phyloP scores from a whole-genome alignment of 1,140 invertebrate genomes.

The Danaus plexippus region DNA sequence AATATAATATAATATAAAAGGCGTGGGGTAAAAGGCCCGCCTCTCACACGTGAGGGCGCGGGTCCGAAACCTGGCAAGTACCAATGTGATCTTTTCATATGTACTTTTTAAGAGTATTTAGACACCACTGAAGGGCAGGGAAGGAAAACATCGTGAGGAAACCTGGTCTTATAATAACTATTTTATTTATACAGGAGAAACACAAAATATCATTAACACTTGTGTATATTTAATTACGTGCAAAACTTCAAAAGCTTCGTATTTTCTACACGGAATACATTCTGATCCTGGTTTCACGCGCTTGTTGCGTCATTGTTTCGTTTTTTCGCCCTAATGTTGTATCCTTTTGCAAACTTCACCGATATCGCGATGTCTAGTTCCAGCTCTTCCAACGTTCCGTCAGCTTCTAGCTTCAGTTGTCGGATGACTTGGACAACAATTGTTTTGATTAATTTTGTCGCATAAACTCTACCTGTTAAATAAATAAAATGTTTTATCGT shows the following conservation, averaged over 20 bases:
- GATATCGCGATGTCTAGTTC: constrained; percentile 43
- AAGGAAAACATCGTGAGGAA: too few species aligned
- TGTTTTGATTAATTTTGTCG: constrained; percentile 41
- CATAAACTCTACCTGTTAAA: constrained; percentile 43
- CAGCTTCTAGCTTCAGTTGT: constrained; percentile 30
- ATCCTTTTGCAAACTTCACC: constrained; percentile 37
- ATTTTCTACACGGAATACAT: too few species aligned
- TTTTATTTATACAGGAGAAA: too few species aligned
- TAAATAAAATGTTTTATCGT: constrained; percentile 2
- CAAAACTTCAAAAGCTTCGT: not conserved
- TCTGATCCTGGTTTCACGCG: not conserved
- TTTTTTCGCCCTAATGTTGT: constrained; percentile 29
- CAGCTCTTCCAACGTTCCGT: constrained; percentile 36
- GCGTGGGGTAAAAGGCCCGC: too few species aligned
- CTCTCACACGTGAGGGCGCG: too few species aligned
- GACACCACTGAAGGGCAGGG: too few species aligned
- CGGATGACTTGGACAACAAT: constrained; percentile 35
- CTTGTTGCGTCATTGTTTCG: not conserved
- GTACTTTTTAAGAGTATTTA: too few species aligned
- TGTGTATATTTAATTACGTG: not conserved
- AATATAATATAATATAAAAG: too few species aligned
- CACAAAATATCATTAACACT: too few species aligned
- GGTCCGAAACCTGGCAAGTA: too few species aligned
- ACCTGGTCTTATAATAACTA: too few species aligned
- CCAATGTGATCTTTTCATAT: too few species aligned